Base-by-base conservation (phyloP, 2,888 invertebrate genomes). In the Nomada hirtipes region DNA sequence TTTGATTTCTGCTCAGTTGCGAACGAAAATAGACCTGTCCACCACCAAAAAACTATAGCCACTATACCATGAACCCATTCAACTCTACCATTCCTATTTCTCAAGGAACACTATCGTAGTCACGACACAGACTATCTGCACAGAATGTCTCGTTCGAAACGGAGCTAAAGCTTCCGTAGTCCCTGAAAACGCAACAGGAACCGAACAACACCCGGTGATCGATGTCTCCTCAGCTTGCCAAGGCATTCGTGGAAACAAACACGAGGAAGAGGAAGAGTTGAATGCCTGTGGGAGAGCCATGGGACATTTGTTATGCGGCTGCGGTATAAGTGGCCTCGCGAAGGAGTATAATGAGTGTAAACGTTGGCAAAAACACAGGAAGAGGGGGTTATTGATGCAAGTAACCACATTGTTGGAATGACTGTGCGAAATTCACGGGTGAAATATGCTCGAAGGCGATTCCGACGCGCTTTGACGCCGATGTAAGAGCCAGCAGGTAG, bases 311-410 rank as follows among this genome's bases (percentile, higher is more conserved):
- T 74, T 74, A 74, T 67, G 47, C 68, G 68, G 57, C 20, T 55
- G 47, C 29, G 44, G 44, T 20, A 77, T 57, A 73, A 67, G 47
- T 65, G 61, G 47, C 29, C 23, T 18, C 20, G 63, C 64, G 36
- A 71, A 65, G 11, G 42, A 50, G 60, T 68, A 75, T 74, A 81
- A 81, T 80, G 75, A 80, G 81, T 60, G 74, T 80, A 81, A 81
- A 81, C 74, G 81, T 69, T 64, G 55, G 65, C 60, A 74, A 80
- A 81, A 81, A 81, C 81, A 69, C 44, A 75, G 74, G 60, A 75
- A 65, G 81, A 74, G 18, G 36, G 60, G 57, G 60, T 74, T 81
- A 81, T 79, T 64, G 80, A 80, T 74, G 81, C 73, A 42, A 75
- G 68, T 53, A 59, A 65, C 69, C 64, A 65, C 81, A 80, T 81